Evolutionary conservation across 2,888 invertebrate genomes (phyloP), one percentile per base, ranked within the genome.

Genomic region (Sesia bembeciformis): DNA sequence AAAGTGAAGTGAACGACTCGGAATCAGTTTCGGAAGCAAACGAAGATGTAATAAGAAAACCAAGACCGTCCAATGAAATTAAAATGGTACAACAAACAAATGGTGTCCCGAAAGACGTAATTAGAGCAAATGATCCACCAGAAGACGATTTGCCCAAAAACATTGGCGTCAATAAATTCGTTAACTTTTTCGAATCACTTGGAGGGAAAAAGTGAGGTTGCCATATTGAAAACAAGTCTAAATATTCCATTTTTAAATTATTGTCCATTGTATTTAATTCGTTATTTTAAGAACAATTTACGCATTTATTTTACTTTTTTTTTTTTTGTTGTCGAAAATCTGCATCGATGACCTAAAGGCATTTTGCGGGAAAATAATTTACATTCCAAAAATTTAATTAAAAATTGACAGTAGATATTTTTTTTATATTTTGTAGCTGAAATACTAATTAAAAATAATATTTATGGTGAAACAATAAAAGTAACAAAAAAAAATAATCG

Each of bases 121-220:
- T 89, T 3, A 73, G 89, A 41, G 89, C 89, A 0, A 89, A 87
- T 43, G 89, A 89, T 49, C 89, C 89, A 0, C 89, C 88, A 0
- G 89, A 89, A 63, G 88, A 89, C 39, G 89, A 89, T 62, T 59
- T 89, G 5, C 89, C 89, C 3, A 89, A 89, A 53, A 89, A 89
- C 46, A 89, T 89, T 62, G 89, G 89, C 0, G 89, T 89, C 0
- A 89, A 88, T 57, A 89, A 87, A 58, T 89, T 89, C 57, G 89
- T 89, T 0, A 89, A 87, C 61, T 89, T 89, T 72, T 89, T 89
- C 54, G 89, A 89, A 60, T 86, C 87, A 7, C 80, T 89, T 8
- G 88, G 88, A 3, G 84, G 84, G 3, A 88, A 87, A 56, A 89
- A 89, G 77, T 87, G 75, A 75, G 39, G 4, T 7, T 7, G 49